phyloP scores from a whole-genome alignment of 2,113 vertebrate genomes.

The Passer montanus region DNA sequence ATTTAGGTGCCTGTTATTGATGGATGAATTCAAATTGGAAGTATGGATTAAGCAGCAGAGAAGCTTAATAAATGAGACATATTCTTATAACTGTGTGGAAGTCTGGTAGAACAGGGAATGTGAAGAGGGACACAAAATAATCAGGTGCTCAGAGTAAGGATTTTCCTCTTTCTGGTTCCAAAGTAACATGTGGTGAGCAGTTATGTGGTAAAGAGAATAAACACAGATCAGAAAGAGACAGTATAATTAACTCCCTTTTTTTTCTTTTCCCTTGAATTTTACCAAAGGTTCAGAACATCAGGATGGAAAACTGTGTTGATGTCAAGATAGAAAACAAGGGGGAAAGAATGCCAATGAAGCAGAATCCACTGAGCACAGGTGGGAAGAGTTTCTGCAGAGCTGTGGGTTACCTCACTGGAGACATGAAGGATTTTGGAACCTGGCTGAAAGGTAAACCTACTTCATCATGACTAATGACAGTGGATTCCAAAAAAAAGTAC shows the following conservation, averaged over 20 bases:
- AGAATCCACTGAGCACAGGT: not conserved
- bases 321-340: constrained; percentile 25
- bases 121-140: not conserved
- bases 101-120: not conserved
- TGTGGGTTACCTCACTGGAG: constrained; percentile 67
- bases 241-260: not conserved
- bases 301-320: constrained; percentile 67
- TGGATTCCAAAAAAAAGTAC: not conserved
- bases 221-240: not conserved
- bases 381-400: constrained; percentile 57
- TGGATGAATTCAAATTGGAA: not conserved
- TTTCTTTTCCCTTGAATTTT: not conserved
- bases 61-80: not conserved
- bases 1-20: not conserved
- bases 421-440: constrained; percentile 76
- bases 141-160: not conserved
- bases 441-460: constrained; percentile 75
- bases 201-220: not conserved
- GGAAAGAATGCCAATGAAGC: constrained; percentile 22
- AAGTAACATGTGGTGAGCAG: not conserved
- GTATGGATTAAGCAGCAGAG: not conserved
- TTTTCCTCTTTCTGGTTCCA: not conserved
- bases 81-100: not conserved
- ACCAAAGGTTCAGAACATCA: not conserved
- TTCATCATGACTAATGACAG: not conserved